Conservation (phyloP, 2,797 vertebrate genomes). For the Gymnopithys bicolor region DNA sequence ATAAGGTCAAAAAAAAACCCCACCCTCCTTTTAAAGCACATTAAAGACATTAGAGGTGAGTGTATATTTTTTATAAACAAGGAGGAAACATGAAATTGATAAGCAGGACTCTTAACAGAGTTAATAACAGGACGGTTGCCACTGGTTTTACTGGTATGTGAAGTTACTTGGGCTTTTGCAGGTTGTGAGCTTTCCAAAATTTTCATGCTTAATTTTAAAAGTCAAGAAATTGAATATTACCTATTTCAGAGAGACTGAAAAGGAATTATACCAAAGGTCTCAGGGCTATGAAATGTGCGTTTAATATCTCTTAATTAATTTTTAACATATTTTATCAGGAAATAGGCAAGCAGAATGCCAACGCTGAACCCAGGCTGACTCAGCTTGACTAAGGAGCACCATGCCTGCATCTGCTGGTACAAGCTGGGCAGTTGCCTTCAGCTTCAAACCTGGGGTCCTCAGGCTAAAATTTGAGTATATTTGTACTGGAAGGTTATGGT, state of each 20-base stretch:
- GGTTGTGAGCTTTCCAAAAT: neutral
- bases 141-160: neutral
- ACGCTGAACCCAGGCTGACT: neutral
- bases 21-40: neutral
- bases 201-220: neutral
- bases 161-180: neutral
- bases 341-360: neutral
- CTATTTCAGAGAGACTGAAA: neutral
- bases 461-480: neutral
- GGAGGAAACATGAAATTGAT: neutral
- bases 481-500: neutral
- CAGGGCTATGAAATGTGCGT: neutral
- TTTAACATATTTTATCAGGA: neutral
- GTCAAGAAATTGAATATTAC: neutral
- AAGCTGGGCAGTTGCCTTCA: neutral
- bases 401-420: neutral
- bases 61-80: neutral
- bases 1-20: neutral
- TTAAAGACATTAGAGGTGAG: neutral
- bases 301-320: neutral
- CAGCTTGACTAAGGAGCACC: neutral
- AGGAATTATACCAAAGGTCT: neutral
- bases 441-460: neutral
- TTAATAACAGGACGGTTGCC: neutral
- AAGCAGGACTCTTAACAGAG: neutral